phyloP scores from a whole-genome alignment of 1,140 invertebrate species.

The Harlomillsia oculata region DNA sequence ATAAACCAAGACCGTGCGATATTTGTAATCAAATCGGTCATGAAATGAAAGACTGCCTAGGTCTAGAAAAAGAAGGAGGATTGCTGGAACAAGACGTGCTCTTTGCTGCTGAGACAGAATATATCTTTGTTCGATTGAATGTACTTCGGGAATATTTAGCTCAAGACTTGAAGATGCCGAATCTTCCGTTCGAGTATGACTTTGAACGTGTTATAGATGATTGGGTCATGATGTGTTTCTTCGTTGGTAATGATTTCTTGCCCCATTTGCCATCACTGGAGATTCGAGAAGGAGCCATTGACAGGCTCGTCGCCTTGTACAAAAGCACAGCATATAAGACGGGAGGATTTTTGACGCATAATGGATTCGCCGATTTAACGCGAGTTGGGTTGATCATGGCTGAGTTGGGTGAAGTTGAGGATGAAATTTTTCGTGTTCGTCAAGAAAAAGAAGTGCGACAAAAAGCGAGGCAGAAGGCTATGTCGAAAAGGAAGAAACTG shows the following conservation, averaged over 20 bases:
- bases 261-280: slow-evolving; percentile 97
- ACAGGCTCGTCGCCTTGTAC: slow-evolving; percentile 85
- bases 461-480: slow-evolving; percentile 64
- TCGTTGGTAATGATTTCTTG: slow-evolving; percentile 99
- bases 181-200: slow-evolving; percentile 82
- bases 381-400: slow-evolving; percentile 89
- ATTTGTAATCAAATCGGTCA: slow-evolving; percentile 91
- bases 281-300: slow-evolving; percentile 95
- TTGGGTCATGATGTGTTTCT: slow-evolving; percentile 99
- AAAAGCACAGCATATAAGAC: slow-evolving; percentile 92
- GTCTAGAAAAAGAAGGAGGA: slow-evolving; percentile 48
- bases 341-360: slow-evolving; percentile 52
- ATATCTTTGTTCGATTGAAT: slow-evolving; percentile 81
- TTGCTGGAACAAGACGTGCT: slow-evolving; percentile 45
- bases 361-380: slow-evolving; percentile 82
- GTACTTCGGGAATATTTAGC: slow-evolving; percentile 92
- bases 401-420: slow-evolving; percentile 86
- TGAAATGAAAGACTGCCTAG: slow-evolving; percentile 90
- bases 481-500: slow-evolving; percentile 44
- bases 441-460: slow-evolving; percentile 77
- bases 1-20: slow-evolving; percentile 90
- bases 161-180: slow-evolving; percentile 81
- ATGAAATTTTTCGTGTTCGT: slow-evolving; percentile 91
- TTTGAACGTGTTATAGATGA: slow-evolving; percentile 89
- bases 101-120: slow-evolving; percentile 63